Conservation (phyloP, 92 coral and sea anemone species). For the Porites rus region DNA sequence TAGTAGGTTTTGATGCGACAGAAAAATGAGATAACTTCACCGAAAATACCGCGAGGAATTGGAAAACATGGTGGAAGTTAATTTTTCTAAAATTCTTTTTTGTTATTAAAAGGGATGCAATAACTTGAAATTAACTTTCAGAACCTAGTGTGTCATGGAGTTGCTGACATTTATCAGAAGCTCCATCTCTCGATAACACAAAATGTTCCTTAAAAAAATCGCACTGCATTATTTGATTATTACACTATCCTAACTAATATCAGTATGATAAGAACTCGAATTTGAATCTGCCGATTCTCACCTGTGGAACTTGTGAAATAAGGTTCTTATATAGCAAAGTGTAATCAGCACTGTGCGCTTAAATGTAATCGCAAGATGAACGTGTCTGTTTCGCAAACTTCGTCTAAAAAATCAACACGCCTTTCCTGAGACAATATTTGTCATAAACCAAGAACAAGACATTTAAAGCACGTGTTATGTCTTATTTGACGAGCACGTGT, state of each 20-base stretch:
- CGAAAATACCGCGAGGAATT: no score
- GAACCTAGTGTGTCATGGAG: no score
- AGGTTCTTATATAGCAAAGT: background rate
- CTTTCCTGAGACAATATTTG: background rate
- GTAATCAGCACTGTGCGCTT: background rate
- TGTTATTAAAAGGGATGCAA: no score
- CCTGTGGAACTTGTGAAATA: background rate
- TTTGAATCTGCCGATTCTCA: background rate
- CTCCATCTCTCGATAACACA: background rate
- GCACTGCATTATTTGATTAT: background rate
- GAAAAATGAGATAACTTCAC: no score
- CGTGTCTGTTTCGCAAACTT: background rate
- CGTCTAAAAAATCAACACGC: background rate
- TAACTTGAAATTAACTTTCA: no score
- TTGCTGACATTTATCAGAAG: no score
- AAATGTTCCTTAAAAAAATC: background rate
- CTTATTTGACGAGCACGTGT: conserved; percentile 55
- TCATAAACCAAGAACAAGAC: background rate
- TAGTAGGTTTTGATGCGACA: no score
- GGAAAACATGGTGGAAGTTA: no score
- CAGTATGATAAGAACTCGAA: background rate
- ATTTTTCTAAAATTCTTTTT: no score
- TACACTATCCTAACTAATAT: background rate
- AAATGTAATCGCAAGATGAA: background rate
- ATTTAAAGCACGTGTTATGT: conserved; percentile 37